Conservation (phyloP, 1,140 invertebrate genomes). For the Hylaeus volcanicus region DNA sequence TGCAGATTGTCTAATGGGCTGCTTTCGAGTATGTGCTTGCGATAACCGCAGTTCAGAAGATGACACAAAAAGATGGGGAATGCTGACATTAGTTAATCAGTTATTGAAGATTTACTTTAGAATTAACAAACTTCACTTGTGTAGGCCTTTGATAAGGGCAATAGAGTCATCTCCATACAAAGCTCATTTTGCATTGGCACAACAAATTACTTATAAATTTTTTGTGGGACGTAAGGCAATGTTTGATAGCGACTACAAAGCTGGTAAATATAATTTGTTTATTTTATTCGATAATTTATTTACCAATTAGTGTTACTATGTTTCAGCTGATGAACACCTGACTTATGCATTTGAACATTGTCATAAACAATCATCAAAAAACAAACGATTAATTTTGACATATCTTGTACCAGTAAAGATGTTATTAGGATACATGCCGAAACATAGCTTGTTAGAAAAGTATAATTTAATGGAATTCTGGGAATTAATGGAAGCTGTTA, state of each 20-base stretch:
- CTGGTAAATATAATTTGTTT: slow-evolving; percentile 79
- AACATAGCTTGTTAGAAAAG: slow-evolving; percentile 88
- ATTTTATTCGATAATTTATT: neutral
- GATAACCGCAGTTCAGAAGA: slow-evolving; percentile 91
- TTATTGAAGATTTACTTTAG: slow-evolving; percentile 98
- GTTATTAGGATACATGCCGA: slow-evolving; percentile 96
- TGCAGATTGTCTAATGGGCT: slow-evolving; percentile 95
- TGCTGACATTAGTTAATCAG: slow-evolving; percentile 97
- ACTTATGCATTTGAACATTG: slow-evolving; percentile 96
- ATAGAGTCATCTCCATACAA: slow-evolving; percentile 95
- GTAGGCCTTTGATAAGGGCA: slow-evolving; percentile 97
- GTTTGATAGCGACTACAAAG: slow-evolving; percentile 98
- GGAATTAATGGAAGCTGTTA: slow-evolving; percentile 92
- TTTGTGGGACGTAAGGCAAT: slow-evolving; percentile 98
- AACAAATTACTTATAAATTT: slow-evolving; percentile 97
- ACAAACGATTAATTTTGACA: slow-evolving; percentile 96
- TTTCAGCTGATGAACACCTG: slow-evolving; percentile 93
- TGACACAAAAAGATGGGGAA: slow-evolving; percentile 96
- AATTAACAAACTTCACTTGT: slow-evolving; percentile 98
- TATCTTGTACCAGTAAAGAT: slow-evolving; percentile 99
- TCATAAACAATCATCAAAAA: slow-evolving; percentile 89
- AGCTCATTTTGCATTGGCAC: slow-evolving; percentile 91
- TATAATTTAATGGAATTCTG: slow-evolving; percentile 95
- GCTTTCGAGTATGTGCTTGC: slow-evolving; percentile 97
- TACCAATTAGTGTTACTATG: slow-evolving; percentile 36